Conservation (phyloP, 2,113 vertebrate species). For the Aspiorhynchus laticeps region DNA sequence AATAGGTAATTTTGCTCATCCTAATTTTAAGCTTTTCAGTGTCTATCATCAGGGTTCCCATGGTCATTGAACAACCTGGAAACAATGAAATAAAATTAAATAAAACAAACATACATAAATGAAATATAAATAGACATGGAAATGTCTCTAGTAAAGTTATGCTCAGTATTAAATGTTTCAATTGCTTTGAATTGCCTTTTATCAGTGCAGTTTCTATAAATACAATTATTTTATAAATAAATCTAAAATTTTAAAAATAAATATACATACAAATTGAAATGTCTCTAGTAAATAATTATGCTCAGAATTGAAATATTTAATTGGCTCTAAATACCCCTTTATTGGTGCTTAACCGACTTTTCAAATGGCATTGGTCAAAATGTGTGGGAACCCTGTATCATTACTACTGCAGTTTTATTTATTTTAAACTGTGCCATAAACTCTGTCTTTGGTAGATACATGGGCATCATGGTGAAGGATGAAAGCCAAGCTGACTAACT, state of each 20-base stretch:
- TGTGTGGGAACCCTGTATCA: background rate
- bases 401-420: background rate
- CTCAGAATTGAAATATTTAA: no score
- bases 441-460: conserved; percentile 68
- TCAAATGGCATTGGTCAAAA: background rate
- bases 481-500: conserved; percentile 52
- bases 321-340: no score
- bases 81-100: background rate
- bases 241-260: no score
- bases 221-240: no score
- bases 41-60: background rate
- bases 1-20: conserved; percentile 72
- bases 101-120: background rate
- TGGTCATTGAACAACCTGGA: background rate
- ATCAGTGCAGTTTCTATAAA: no score
- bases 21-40: background rate
- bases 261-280: no score
- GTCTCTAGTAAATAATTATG: no score
- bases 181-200: background rate
- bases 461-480: conserved; percentile 84
- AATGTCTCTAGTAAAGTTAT: background rate
- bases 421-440: background rate
- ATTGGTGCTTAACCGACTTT: no score
- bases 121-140: background rate
- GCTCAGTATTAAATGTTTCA: no score